Percentiles rank a stretch among this genome's conserved stretches.
Conservation (phyloP, 2,797 vertebrate genomes). For the Enteromius trimaculatus region DNA sequence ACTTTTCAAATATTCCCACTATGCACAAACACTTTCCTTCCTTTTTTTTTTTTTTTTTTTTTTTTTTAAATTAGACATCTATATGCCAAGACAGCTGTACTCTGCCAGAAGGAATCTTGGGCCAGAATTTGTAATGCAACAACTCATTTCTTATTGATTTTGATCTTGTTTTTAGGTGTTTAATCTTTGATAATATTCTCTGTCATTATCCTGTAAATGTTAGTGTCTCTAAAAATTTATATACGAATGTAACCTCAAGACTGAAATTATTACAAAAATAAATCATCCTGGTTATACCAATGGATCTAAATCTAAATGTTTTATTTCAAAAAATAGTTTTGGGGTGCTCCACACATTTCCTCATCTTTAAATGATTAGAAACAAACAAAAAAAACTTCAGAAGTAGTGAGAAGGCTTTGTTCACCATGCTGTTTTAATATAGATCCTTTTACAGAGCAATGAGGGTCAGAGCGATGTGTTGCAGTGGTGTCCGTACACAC, state of each 20-base stretch:
- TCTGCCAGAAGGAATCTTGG: conserved; percentile 56
- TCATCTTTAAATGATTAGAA: not conserved
- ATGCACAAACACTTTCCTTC: conserved; percentile 47
- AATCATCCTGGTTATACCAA: conserved; percentile 72
- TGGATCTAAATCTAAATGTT: not conserved
- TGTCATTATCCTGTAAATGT: conserved; percentile 73
- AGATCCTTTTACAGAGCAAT: conserved; percentile 68
- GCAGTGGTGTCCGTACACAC: conserved; percentile 68
- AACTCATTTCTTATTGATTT: conserved; percentile 67
- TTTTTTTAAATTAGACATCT: conserved; percentile 10
- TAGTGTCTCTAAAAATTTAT: conserved; percentile 75
- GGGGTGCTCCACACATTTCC: not conserved
- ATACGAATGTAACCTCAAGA: conserved; percentile 78
- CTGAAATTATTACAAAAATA: conserved; percentile 76
- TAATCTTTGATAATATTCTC: conserved; percentile 71
- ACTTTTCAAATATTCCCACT: conserved; percentile 15
- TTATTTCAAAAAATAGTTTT: not conserved
- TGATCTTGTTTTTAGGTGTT: conserved; percentile 71
- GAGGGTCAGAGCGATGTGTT: conserved; percentile 56
- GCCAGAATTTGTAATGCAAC: conserved; percentile 55
- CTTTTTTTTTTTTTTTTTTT: not conserved
- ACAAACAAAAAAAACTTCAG: conserved; percentile 33
- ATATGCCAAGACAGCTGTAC: conserved; percentile 56
- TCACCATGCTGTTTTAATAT: conserved; percentile 81
- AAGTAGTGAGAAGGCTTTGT: conserved; percentile 51